Percentiles rank a stretch among this genome's conserved stretches.
These are phyloP conservation scores for Parnassius orleans DNA, from an alignment of 2,888 invertebrate species.

Conservation along the genomic window DNA sequence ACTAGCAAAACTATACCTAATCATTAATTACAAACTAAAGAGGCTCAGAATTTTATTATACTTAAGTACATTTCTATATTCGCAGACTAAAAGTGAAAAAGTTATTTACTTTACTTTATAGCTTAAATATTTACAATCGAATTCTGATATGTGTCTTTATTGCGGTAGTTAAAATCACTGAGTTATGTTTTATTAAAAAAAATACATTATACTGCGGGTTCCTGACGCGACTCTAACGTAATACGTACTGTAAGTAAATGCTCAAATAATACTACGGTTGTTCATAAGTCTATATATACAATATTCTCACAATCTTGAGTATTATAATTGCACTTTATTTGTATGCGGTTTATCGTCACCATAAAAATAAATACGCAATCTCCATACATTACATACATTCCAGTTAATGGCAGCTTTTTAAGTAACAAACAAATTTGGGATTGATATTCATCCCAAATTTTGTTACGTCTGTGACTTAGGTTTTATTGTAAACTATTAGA, in stretches of 20 bases:
- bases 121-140: slow-evolving; percentile 48
- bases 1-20: slow-evolving; percentile 76
- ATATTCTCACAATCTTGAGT: slow-evolving; percentile 75
- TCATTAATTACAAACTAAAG: slow-evolving; percentile 60
- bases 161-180: slow-evolving; percentile 46
- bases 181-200: slow-evolving; percentile 31
- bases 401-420: slow-evolving; percentile 34
- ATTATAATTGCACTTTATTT: slow-evolving; percentile 78
- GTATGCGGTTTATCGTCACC: slow-evolving; percentile 59
- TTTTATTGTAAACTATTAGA: too few species aligned
- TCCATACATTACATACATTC: slow-evolving; percentile 34
- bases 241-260: slow-evolving; percentile 52
- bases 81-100: slow-evolving; percentile 35
- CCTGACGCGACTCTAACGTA: background rate
- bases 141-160: slow-evolving; percentile 63
- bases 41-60: slow-evolving; percentile 46
- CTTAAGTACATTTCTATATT: slow-evolving; percentile 33
- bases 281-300: slow-evolving; percentile 65
- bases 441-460: too few species aligned
- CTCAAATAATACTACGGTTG: slow-evolving; percentile 66
- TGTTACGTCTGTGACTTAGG: too few species aligned
- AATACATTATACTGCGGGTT: background rate
- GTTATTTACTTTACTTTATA: slow-evolving; percentile 22
- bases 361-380: slow-evolving; percentile 65
- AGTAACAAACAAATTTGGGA: background rate